These are phyloP conservation scores for Drosophila leontia DNA, from an alignment of 1,140 invertebrate genomes.

Conservation along the genomic window DNA sequence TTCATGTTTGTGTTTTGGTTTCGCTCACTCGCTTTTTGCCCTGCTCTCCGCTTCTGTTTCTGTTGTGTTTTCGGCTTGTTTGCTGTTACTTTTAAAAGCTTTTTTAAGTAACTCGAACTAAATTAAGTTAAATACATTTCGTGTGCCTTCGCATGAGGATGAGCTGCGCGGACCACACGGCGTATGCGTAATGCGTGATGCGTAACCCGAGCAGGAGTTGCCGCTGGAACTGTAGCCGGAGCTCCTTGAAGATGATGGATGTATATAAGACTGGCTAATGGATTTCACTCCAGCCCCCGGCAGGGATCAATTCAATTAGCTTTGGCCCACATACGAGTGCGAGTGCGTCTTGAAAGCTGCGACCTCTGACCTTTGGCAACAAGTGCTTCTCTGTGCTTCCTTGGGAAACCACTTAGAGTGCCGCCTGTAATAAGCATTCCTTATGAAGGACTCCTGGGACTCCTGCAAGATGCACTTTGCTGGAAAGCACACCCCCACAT, in stretches of 20 bases:
- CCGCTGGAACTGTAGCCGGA: not conserved
- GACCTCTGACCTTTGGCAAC: slow-evolving; percentile 36
- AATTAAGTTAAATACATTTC: slow-evolving; percentile 79
- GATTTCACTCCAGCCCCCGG: slow-evolving; percentile 8
- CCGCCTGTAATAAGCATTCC: slow-evolving; percentile 44
- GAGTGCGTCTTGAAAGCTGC: not conserved
- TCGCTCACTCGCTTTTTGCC: slow-evolving; percentile 16
- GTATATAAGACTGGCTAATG: slow-evolving; percentile 20
- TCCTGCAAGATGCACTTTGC: slow-evolving; percentile 24
- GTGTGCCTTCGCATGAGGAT: slow-evolving; percentile 30
- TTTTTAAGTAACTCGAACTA: slow-evolving; percentile 81
- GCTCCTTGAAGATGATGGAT: slow-evolving; percentile 25
- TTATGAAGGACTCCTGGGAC: slow-evolving; percentile 11
- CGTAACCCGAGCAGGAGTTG: slow-evolving; percentile 21
- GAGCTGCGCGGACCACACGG: slow-evolving; percentile 28
- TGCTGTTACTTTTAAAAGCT: slow-evolving; percentile 77
- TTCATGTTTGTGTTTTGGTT: slow-evolving; percentile 45
- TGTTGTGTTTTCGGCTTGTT: slow-evolving; percentile 36
- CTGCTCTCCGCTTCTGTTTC: slow-evolving; percentile 8
- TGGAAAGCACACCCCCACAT: too few relatives aligned
- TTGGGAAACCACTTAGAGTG: slow-evolving; percentile 17
- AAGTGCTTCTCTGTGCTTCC: slow-evolving; percentile 1
- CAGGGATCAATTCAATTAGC: slow-evolving; percentile 48
- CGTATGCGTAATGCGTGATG: slow-evolving; percentile 34
- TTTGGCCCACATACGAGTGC: slow-evolving; percentile 35